Percentiles rank a stretch among this genome's conserved stretches.
Conservation (phyloP, 1,140 invertebrate species). For the Caerostris darwini region DNA sequence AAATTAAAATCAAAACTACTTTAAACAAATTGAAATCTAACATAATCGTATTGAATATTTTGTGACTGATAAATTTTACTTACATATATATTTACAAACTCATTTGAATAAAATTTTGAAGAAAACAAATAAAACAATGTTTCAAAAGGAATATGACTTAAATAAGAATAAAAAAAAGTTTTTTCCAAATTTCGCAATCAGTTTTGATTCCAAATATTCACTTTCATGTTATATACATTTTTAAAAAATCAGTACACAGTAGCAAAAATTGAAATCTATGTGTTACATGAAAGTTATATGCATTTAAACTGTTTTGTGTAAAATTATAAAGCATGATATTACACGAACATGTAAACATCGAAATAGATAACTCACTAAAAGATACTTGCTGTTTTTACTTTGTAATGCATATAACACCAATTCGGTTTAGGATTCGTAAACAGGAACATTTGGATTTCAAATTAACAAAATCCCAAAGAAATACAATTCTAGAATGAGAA, state of each 20-base stretch:
- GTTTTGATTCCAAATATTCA: conserved; percentile 29
- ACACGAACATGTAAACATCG: conserved; percentile 64
- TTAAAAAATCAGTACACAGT: conserved; percentile 56
- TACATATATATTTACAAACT: no score
- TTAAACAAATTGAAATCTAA: no score
- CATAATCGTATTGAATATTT: no score
- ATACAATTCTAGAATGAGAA: not conserved
- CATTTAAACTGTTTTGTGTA: conserved; percentile 26
- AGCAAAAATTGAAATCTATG: conserved; percentile 71
- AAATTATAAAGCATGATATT: conserved; percentile 56
- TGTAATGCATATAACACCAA: conserved; percentile 63
- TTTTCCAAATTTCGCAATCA: not conserved
- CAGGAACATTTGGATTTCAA: conserved; percentile 58
- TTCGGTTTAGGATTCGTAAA: conserved; percentile 62
- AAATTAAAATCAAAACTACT: no score
- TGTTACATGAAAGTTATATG: conserved; percentile 13
- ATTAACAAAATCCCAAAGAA: conserved; percentile 22
- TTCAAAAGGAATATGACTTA: no score
- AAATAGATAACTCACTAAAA: conserved; percentile 69
- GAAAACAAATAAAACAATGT: no score
- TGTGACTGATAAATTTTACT: no score
- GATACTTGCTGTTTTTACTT: conserved; percentile 59
- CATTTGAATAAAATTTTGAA: no score
- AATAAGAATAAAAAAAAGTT: no score
- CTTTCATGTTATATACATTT: conserved; percentile 47